Conservation (phyloP, 2,113 vertebrate species). For the Phainopepla nitens region DNA sequence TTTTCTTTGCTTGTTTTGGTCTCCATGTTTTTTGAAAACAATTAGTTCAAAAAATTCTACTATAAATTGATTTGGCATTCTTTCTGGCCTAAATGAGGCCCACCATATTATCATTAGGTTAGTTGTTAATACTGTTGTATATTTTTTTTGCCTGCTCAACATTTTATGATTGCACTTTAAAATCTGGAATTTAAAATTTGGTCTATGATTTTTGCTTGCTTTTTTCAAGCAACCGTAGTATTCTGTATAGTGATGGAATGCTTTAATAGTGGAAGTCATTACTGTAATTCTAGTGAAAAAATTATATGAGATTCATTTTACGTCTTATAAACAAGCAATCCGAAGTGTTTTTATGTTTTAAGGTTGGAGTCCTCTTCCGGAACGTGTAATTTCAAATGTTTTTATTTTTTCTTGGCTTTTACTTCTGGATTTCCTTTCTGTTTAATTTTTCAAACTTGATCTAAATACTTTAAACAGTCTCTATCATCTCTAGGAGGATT, state of each 20-base stretch:
- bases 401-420: not conserved
- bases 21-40: not conserved
- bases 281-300: not conserved
- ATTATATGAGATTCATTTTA: not conserved
- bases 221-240: not conserved
- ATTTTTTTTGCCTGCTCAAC: not conserved
- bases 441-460: not conserved
- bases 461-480: not conserved
- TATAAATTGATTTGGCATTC: not conserved
- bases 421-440: not conserved
- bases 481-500: not conserved
- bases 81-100: not conserved
- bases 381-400: not conserved
- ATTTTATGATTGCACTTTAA: not conserved
- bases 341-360: not conserved
- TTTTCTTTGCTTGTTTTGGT: slow-evolving; percentile 37
- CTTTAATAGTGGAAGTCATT: not conserved
- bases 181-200: not conserved
- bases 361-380: not conserved
- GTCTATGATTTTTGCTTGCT: not conserved
- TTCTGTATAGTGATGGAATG: not conserved
- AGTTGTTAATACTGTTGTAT: not conserved
- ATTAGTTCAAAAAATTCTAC: not conserved
- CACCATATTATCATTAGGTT: not conserved
- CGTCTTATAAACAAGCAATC: not conserved